Base-by-base conservation (phyloP, 1,140 invertebrate genomes). In the Hypothenemus hampei region DNA sequence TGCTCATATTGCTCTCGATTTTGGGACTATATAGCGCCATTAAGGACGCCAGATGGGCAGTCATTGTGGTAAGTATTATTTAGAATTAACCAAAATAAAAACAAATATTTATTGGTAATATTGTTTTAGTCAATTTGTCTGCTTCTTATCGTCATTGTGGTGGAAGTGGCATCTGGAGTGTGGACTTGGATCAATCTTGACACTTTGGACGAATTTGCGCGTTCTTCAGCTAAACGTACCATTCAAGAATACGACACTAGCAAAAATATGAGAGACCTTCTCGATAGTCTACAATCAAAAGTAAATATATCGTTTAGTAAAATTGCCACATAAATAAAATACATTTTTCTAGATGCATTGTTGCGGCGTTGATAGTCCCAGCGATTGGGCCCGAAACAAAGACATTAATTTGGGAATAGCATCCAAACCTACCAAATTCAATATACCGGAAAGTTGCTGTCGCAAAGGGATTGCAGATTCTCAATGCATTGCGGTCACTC, bases 21-120 rank as follows among this genome's bases (percentile, higher is more conserved):
- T 79, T 95, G 22, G 94, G 93, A 45, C 96, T 92, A 69, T 93
- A 88, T 70, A 93, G 93, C 19, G 88, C 91, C 8, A 82, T 89
- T 44, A 81, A 83, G 59, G 90, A 94, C 72, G 92, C 85, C 53
- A 87, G 87, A 64, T 91, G 89, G 71, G 82, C 94, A 78, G 78
- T 98, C 7, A 80, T 89, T 53, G 80, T 85, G 63, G 87, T 91
- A 72, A 82, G 75, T 69, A 2, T n/a, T n/a, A 10, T 3, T 37
- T 37, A 16, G 35, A 16, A 16, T 5, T 8, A 16, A 1, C 1
- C 3, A n/a, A n/a, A 13, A 4, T 16, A 37, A 31, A 13, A 3
- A 31, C 10, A 31, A 31, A 31, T 31, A 31, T 1, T 43, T 7
- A 43, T 8, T 43, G 19, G 1, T 19, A 21, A 54, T 53, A 31